Base-by-base conservation (phyloP, 2,888 invertebrate genomes). In the Melipona beecheii region DNA sequence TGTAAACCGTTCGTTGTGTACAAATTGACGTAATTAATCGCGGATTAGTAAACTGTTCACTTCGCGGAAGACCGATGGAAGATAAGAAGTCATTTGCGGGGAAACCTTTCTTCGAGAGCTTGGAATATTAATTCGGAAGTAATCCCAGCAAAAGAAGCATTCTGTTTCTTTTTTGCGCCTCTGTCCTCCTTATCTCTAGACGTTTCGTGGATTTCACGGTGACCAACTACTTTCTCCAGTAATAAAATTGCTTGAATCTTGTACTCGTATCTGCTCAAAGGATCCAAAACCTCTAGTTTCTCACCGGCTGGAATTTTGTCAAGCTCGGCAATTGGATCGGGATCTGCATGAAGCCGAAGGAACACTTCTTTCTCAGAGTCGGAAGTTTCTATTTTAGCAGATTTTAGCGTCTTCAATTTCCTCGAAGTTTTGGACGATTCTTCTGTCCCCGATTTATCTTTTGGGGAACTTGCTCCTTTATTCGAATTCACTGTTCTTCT, bases 101-200 rank as follows among this genome's bases (percentile, higher is more conserved):
- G 21, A 2, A 75, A 93, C 93, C 93, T 90, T 86, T 93, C 90
- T 68, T 76, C 71, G 15, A 94, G 75, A 21, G 91, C 85, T 77
- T 91, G 89, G 6, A 24, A 21, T 17, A 92, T 83, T 27, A 90
- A 62, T 56, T 89, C 81, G 3, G 62, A 4, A 24, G 84, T 78
- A 17, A 90, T 85, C 27, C 83, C 86, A 11, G 90, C 86, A 17
- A 93, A 89, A 52, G 86, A 76, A 15, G 83, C 75, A 19, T 77
- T 81, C 15, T 52, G 31, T 19, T 79, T 86, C 21, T 49, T 81
- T 36, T 64, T 82, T 0, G 58, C 49, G 56, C 70, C 84, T 58
- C 74, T 89, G 3, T 79, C 82, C 21, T n/a, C 19, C 75, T 75
- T 87, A 5, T 75, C 66, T 62, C 17, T 73, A 0, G 73, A 17